These are phyloP conservation scores for Cirrhinus molitorella DNA, from an alignment of 2,797 vertebrate species.

Conservation along the genomic window DNA sequence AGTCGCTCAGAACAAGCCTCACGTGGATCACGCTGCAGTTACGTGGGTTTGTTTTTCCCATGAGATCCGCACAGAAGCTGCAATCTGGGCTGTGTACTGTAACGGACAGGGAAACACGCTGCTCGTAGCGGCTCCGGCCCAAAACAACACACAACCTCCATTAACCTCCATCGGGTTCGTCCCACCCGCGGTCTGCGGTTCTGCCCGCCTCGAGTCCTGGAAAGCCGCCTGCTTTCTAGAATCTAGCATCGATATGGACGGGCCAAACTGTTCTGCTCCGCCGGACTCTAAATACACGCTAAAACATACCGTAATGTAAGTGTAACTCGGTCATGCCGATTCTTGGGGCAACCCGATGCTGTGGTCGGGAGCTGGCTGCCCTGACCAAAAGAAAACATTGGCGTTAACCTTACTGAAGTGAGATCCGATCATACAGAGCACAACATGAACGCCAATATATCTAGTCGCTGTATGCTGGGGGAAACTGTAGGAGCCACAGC, in stretches of 20 bases:
- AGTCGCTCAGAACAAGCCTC: constrained; percentile 32
- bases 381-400: constrained; percentile 30
- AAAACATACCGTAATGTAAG: constrained; percentile 7
- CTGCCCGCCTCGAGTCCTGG: constrained; percentile 14
- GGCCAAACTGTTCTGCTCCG: constrained; percentile 13
- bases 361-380: not conserved
- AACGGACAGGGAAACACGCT: constrained; percentile 7
- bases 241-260: not conserved
- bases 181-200: constrained; percentile 18
- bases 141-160: constrained; percentile 46
- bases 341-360: constrained; percentile 1
- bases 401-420: not conserved
- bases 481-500: constrained; percentile 41
- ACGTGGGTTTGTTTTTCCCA: constrained; percentile 20
- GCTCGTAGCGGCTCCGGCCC: not conserved
- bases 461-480: not conserved
- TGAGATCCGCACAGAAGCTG: constrained; percentile 40
- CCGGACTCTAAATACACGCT: constrained; percentile 16
- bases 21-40: constrained; percentile 27
- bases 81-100: constrained; percentile 27
- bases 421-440: not conserved
- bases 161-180: constrained; percentile 45
- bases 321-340: not conserved
- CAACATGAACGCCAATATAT: not conserved
- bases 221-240: constrained; percentile 19